Base-by-base conservation (phyloP, 2,797 vertebrate genomes). In the Premnoplex brunnescens region DNA sequence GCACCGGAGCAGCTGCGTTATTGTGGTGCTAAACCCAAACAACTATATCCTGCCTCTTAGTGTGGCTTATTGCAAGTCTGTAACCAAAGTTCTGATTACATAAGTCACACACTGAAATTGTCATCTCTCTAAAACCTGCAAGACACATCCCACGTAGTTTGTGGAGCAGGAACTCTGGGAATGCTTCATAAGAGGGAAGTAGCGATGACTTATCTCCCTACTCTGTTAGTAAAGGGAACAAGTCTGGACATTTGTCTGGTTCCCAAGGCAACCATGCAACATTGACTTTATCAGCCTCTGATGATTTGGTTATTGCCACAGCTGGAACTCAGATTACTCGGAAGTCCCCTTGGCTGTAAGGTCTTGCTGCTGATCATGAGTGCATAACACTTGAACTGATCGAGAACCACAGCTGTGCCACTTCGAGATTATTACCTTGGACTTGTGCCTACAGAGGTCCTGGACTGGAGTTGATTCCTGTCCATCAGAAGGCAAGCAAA, bases 281-380 rank as follows among this genome's bases (percentile, higher is more conserved):
- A 94, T 82, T 94, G 88, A 94, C 90, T 87, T 87, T 59, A 84
- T 84, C 63, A 41, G 75, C 71, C 77, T 94, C 73, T 86, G 88
- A 91, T 95, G 88, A 76, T 95, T 83, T 93, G 83, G 52, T 86
- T 96, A 79, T 92, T 95, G 86, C 74, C 91, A 93, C 95, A 96
- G 91, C 95, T 97, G 94, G 83, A 96, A 92, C 74, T 89, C 28
- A 52, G 63, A 93, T 94, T 94, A 67, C 74, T 87, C 24, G 19
- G 84, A 95, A 95, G 86, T 91, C 71, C 52, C 90, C 37, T 22
- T 82, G 77, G 85, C 55, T 82, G 77, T 73, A 94, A 80, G 41
- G 67, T 73, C 90, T 84, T 91, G 67, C 87, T 90, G 67, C 67
- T 87, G 66, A 88, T 95, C 83, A 52, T 41, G 67, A 94, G 55